These are phyloP conservation scores for Tarsius wallacei DNA, from an alignment of 2,797 vertebrate species.

Conservation along the genomic window DNA sequence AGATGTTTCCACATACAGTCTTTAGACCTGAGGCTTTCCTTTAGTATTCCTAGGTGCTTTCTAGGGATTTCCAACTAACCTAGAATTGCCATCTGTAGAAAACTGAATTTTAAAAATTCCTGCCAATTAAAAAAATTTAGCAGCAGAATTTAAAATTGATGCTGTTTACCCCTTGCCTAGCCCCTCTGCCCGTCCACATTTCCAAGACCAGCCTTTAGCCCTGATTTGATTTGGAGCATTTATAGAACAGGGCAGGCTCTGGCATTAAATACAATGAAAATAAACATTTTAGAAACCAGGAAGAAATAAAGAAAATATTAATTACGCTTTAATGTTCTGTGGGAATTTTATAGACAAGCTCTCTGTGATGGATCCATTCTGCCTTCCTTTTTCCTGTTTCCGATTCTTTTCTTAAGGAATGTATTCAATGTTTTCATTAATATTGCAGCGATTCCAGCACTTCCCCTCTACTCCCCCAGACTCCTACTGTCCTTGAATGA, in stretches of 20 bases:
- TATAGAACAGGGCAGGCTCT: background rate
- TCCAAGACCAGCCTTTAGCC: constrained; percentile 35
- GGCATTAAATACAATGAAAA: constrained; percentile 20
- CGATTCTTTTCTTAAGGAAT: constrained; percentile 59
- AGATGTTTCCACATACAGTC: constrained; percentile 77
- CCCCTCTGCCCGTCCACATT: background rate
- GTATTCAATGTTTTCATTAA: constrained; percentile 80
- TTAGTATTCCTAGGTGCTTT: constrained; percentile 50
- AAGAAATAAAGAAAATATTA: constrained; percentile 71
- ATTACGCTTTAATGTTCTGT: constrained; percentile 31
- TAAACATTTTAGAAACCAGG: background rate
- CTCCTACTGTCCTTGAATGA: constrained; percentile 55
- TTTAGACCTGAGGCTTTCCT: constrained; percentile 77
- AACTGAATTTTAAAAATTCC: constrained; percentile 40
- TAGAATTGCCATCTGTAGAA: constrained; percentile 24
- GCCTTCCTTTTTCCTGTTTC: constrained; percentile 60
- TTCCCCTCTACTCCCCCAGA: constrained; percentile 37
- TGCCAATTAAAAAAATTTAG: constrained; percentile 43
- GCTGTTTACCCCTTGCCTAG: background rate
- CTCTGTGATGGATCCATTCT: background rate
- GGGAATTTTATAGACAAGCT: background rate
- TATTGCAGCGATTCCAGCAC: constrained; percentile 74
- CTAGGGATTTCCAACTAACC: constrained; percentile 73
- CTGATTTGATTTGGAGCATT: constrained; percentile 22
- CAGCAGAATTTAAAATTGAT: background rate